A percentile compares a stretch with the other conserved stretches of the same genome.
These are phyloP conservation scores for Eumerus sabulonum DNA, from an alignment of 2,888 invertebrate species.

Conservation along the genomic window DNA sequence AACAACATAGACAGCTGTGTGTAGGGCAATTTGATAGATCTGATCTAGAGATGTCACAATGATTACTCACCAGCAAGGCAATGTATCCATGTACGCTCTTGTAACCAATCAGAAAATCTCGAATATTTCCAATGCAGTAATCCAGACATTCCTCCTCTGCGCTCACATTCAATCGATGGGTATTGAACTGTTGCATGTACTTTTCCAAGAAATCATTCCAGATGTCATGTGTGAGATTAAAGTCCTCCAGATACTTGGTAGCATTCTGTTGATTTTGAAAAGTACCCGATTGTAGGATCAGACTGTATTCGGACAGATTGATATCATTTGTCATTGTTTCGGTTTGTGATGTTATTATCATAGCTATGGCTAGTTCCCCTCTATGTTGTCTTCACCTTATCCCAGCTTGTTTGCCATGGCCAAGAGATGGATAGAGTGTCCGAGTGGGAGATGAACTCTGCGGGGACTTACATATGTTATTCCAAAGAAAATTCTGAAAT, in stretches of 20 bases:
- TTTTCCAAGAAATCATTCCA: constrained; percentile 73
- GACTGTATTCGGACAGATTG: constrained; percentile 53
- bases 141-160: constrained; percentile 74
- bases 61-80: constrained; percentile 85
- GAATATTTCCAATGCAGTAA: constrained; percentile 82
- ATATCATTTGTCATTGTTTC: constrained; percentile 57
- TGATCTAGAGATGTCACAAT: too few relatives aligned
- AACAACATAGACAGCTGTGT: too few relatives aligned
- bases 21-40: too few relatives aligned
- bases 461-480: too few relatives aligned
- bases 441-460: too few relatives aligned
- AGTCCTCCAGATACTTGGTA: constrained; percentile 57
- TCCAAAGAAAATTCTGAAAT: too few relatives aligned
- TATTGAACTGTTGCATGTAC: constrained; percentile 68
- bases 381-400: neutral
- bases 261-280: constrained; percentile 46
- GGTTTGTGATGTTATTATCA: constrained; percentile 44
- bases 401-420: neutral
- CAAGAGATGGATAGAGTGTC: too few relatives aligned
- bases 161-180: constrained; percentile 48
- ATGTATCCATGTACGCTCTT: constrained; percentile 89
- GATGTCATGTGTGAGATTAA: constrained; percentile 72
- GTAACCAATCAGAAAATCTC: constrained; percentile 83
- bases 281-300: constrained; percentile 49
- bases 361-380: constrained; percentile 5